These are phyloP conservation scores for Acanthosoma haemorrhoidale DNA, from an alignment of 2,888 invertebrate species.

Conservation along the genomic window DNA sequence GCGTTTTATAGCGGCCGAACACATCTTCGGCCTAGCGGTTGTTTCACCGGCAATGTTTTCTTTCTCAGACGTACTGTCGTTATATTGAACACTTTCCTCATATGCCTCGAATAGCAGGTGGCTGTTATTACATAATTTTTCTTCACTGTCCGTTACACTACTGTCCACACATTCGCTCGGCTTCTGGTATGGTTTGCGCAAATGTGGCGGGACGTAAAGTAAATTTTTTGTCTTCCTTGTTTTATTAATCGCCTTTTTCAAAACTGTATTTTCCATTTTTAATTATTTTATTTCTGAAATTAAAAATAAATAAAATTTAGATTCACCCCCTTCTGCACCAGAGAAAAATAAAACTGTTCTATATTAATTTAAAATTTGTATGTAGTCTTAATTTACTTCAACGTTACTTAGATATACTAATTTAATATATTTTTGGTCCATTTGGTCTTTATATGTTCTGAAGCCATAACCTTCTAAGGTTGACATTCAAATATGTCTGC, in stretches of 20 bases:
- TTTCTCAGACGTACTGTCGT: not conserved
- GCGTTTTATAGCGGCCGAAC: not conserved
- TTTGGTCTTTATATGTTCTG: no score
- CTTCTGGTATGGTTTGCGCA: not conserved
- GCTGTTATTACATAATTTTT: constrained; percentile 15
- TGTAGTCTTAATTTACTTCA: no score
- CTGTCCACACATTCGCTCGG: not conserved
- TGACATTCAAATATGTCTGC: no score
- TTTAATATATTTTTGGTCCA: no score
- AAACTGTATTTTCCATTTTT: constrained; percentile 2
- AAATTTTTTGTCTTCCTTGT: not conserved
- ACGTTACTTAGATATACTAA: no score
- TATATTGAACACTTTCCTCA: not conserved
- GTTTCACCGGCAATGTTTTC: not conserved
- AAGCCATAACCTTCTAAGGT: no score
- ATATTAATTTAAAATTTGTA: not conserved
- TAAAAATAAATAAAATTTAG: not conserved
- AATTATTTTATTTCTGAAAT: not conserved
- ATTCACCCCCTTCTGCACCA: not conserved
- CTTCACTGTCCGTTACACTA: not conserved
- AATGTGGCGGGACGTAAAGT: constrained; percentile 15
- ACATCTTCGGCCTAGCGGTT: not conserved
- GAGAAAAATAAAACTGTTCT: not conserved
- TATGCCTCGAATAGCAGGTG: not conserved
- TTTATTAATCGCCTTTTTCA: not conserved